Evolutionary conservation across 2,113 vertebrate species (phyloP).

Genomic region (Okapia johnstoni): DNA sequence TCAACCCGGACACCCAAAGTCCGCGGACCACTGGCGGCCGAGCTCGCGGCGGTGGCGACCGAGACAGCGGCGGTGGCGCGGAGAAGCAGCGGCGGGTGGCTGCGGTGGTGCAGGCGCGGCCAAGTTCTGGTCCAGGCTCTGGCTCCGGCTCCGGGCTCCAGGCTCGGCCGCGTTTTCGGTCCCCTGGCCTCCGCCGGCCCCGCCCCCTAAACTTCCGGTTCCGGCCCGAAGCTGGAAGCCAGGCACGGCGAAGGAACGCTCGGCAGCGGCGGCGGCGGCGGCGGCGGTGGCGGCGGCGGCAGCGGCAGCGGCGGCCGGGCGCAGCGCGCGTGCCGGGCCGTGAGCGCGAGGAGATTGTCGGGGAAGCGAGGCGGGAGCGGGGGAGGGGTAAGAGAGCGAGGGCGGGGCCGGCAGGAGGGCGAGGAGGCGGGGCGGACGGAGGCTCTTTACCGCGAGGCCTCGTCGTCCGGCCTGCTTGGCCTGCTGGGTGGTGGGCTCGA

Average conservation of each 20-base stretch:
- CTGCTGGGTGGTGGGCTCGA: neutral
- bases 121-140: slow-evolving; percentile 72
- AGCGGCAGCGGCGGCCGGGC: slow-evolving; percentile 16
- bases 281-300: neutral
- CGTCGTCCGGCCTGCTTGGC: slow-evolving; percentile 46
- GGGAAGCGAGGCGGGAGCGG: slow-evolving; percentile 48
- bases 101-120: slow-evolving; percentile 34
- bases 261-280: slow-evolving; percentile 16
- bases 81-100: neutral
- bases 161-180: slow-evolving; percentile 75
- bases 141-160: slow-evolving; percentile 68
- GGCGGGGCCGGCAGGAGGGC: slow-evolving; percentile 46
- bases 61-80: neutral
- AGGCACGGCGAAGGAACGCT: slow-evolving; percentile 39
- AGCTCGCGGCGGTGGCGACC: slow-evolving; percentile 21
- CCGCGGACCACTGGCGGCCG: slow-evolving; percentile 41
- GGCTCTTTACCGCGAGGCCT: slow-evolving; percentile 50
- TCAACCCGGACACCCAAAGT: slow-evolving; percentile 75
- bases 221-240: slow-evolving; percentile 66
- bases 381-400: slow-evolving; percentile 23
- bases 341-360: slow-evolving; percentile 58
- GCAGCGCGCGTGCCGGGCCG: slow-evolving; percentile 64
- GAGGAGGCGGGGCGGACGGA: slow-evolving; percentile 56
- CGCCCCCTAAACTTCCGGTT: slow-evolving; percentile 75
- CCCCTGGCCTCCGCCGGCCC: slow-evolving; percentile 68